phyloP scores from a whole-genome alignment of 2,797 vertebrate genomes.

The Cheirogaleus major region DNA sequence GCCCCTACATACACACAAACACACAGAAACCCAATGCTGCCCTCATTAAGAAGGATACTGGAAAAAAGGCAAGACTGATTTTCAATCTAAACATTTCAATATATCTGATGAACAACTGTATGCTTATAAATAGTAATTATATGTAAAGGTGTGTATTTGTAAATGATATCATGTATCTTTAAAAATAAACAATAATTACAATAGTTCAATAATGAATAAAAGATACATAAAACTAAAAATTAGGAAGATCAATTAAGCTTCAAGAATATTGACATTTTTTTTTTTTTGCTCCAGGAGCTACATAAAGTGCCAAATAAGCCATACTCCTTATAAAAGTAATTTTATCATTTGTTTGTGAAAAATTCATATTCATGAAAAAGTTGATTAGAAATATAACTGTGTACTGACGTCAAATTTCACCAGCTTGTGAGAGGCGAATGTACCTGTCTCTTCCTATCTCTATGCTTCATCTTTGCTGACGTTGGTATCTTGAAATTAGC shows the following conservation, averaged over 20 bases:
- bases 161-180: background rate
- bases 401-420: background rate
- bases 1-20: background rate
- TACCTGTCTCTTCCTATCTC: background rate
- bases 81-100: background rate
- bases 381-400: background rate
- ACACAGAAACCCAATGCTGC: background rate
- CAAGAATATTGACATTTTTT: background rate
- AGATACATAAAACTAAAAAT: background rate
- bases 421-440: background rate
- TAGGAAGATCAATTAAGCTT: background rate
- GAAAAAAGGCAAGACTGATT: background rate
- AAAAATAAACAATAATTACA: background rate
- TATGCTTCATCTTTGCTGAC: background rate
- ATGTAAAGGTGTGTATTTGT: background rate
- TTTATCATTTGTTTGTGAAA: background rate
- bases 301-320: background rate
- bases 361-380: background rate
- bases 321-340: background rate
- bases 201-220: background rate
- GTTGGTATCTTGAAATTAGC: background rate
- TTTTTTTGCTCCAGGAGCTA: background rate
- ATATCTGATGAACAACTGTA: background rate
- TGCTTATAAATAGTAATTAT: background rate
- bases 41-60: background rate